phyloP scores from a whole-genome alignment of 2,797 vertebrate genomes.

The Enteromius viviparus region DNA sequence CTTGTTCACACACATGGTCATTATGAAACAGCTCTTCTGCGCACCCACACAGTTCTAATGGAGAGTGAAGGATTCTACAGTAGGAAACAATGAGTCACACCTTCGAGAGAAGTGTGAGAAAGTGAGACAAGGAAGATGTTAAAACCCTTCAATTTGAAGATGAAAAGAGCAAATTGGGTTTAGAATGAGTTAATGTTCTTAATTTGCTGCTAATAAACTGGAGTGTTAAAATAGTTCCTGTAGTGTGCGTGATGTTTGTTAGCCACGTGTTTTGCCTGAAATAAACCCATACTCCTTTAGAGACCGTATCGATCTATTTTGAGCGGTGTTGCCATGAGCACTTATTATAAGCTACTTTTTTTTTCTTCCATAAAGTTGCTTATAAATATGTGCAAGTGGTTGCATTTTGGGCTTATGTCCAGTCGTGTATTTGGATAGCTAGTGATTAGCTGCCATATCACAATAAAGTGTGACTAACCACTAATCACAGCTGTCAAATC shows the following conservation, averaged over 20 bases:
- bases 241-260: slow-evolving; percentile 1
- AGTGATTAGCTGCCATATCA: background rate
- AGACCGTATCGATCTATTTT: slow-evolving; percentile 1
- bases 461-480: background rate
- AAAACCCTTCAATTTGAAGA: slow-evolving; percentile 24
- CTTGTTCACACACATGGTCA: slow-evolving; percentile 18
- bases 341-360: background rate
- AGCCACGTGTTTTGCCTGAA: slow-evolving; percentile 14
- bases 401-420: background rate
- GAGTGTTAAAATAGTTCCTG: slow-evolving; percentile 9
- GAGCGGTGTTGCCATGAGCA: slow-evolving; percentile 22
- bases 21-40: slow-evolving; percentile 52
- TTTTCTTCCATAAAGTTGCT: background rate
- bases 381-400: background rate
- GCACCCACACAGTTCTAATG: slow-evolving; percentile 38
- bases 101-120: slow-evolving; percentile 27
- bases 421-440: background rate
- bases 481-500: background rate
- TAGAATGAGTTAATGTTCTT: slow-evolving; percentile 2
- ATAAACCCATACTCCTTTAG: slow-evolving; percentile 13
- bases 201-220: background rate
- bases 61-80: slow-evolving; percentile 35
- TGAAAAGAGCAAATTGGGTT: slow-evolving; percentile 12
- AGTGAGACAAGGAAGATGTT: slow-evolving; percentile 10
- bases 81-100: slow-evolving; percentile 49